A percentile compares a stretch with the other conserved stretches of the same genome.
Conservation (phyloP, 2,113 vertebrate genomes). For the Oostethus manadensis region DNA sequence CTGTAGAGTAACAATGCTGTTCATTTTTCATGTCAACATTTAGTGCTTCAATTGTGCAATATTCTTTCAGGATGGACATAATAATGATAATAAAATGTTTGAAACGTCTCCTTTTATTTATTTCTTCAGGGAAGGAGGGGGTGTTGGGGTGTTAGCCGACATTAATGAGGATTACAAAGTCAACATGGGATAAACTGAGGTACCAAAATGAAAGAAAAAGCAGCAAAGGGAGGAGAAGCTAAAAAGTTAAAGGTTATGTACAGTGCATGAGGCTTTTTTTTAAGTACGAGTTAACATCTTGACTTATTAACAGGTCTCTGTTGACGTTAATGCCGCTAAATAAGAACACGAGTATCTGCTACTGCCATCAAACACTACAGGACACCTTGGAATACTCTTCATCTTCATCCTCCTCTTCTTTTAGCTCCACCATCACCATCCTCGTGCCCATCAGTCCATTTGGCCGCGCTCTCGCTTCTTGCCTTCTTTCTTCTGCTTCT, state of each 20-base stretch:
- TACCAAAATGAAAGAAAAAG: slow-evolving; percentile 25
- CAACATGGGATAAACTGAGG: slow-evolving; percentile 44
- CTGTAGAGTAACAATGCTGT: slow-evolving; percentile 63
- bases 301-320: no score
- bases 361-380: slow-evolving; percentile 30
- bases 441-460: slow-evolving; percentile 52
- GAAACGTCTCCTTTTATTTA: slow-evolving; percentile 23
- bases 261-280: neutral
- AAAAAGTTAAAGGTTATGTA: neutral
- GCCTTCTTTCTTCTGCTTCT: slow-evolving; percentile 73
- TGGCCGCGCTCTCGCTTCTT: slow-evolving; percentile 73
- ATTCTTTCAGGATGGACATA: slow-evolving; percentile 68
- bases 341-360: slow-evolving; percentile 27
- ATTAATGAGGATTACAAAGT: slow-evolving; percentile 20
- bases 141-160: slow-evolving; percentile 29
- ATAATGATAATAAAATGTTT: slow-evolving; percentile 53
- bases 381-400: slow-evolving; percentile 38
- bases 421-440: slow-evolving; percentile 9
- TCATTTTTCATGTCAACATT: slow-evolving; percentile 56
- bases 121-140: slow-evolving; percentile 36
- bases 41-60: slow-evolving; percentile 68
- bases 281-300: no score
- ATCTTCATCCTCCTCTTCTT: slow-evolving; percentile 2
- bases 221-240: slow-evolving; percentile 31
- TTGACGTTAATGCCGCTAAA: slow-evolving; percentile 9